Evolutionary conservation across 2,113 vertebrate species (phyloP), one percentile per base, ranked within the genome.

Genomic region (Holacanthus passer): DNA sequence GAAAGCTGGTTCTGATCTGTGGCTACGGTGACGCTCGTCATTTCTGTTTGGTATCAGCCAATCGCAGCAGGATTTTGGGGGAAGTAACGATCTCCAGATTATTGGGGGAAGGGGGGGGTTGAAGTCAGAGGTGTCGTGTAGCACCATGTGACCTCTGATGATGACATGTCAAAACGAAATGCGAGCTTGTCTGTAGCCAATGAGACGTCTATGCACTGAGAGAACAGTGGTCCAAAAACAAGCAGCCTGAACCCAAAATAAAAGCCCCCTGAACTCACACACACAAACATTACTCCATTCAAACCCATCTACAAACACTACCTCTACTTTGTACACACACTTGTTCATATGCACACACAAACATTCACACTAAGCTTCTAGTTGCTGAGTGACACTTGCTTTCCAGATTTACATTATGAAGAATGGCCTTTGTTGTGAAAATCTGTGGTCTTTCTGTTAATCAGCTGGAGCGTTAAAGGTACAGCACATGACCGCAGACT

Each of bases 181-280:
- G 11, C 1, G 31, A 64, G 68, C 32, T 69, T 52, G 56, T 69
- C 58, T 41, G 43, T 58, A 47, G 70, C 82, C 48, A 47, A 37
- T 32, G n/a, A 84, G 82, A 74, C 20, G 79, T 76, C 82, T 88
- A 82, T 92, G 88, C 85, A 91, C 81, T 76, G 86, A 88, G 63
- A 74, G 70, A 79, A 85, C 39, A 37, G 85, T 76, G 81, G 87
- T 77, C 85, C 79, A 79, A 86, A n/a, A 89, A 86, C 68, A 58
- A 87, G 79, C 77, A 88, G 65, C 70, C 73, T 67, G 66, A 84
- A 85, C 73, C 71, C 63, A 79, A 86, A 86, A 72, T 37, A 24
- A 45, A 29, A 10, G 1, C 47, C 82, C 58, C 68, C 39, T 4
- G 1, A 7, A 22, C 1, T 50, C 43, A 35, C 59, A 59, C 59